Evolutionary conservation across 2,888 invertebrate genomes (phyloP).

Genomic region (Campoplex nolae): DNA sequence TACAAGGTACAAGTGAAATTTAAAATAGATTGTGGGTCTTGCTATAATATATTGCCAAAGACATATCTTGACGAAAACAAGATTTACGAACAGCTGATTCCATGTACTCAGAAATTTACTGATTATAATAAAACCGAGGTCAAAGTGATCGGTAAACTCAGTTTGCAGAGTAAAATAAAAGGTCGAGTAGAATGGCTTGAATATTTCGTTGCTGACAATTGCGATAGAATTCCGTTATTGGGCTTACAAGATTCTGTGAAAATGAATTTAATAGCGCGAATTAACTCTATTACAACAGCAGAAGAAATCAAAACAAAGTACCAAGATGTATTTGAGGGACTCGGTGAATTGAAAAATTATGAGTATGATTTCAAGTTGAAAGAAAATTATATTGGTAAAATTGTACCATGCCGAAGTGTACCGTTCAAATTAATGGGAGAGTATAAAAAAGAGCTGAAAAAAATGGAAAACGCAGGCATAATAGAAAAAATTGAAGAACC

Average conservation of each 20-base stretch:
- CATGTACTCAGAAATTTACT: slow-evolving; percentile 13
- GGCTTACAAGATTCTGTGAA: slow-evolving; percentile 21
- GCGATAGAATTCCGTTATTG: slow-evolving; percentile 15
- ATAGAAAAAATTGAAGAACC: slow-evolving; percentile 71
- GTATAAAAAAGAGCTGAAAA: slow-evolving; percentile 61
- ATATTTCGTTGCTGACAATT: slow-evolving; percentile 31
- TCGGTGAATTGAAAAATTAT: slow-evolving; percentile 59
- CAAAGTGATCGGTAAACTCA: slow-evolving; percentile 38
- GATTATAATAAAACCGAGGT: slow-evolving; percentile 38
- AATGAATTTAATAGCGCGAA: slow-evolving; percentile 25
- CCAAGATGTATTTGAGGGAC: slow-evolving; percentile 61
- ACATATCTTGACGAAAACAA: slow-evolving; percentile 9
- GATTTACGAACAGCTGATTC: slow-evolving; percentile 4
- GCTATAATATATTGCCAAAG: slow-evolving; percentile 21
- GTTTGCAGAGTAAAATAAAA: slow-evolving; percentile 31
- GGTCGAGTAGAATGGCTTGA: slow-evolving; percentile 20
- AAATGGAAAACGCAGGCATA: slow-evolving; percentile 41
- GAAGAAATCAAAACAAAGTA: slow-evolving; percentile 8
- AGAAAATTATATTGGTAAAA: slow-evolving; percentile 52
- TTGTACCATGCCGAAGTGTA: slow-evolving; percentile 47
- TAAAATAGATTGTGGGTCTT: slow-evolving; percentile 28
- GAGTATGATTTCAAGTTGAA: slow-evolving; percentile 68
- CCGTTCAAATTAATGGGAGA: slow-evolving; percentile 43
- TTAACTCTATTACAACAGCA: slow-evolving; percentile 5
- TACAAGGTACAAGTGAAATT: background rate